These are phyloP conservation scores for Cristatella mucedo DNA, from an alignment of 2,888 invertebrate genomes.

Conservation along the genomic window DNA sequence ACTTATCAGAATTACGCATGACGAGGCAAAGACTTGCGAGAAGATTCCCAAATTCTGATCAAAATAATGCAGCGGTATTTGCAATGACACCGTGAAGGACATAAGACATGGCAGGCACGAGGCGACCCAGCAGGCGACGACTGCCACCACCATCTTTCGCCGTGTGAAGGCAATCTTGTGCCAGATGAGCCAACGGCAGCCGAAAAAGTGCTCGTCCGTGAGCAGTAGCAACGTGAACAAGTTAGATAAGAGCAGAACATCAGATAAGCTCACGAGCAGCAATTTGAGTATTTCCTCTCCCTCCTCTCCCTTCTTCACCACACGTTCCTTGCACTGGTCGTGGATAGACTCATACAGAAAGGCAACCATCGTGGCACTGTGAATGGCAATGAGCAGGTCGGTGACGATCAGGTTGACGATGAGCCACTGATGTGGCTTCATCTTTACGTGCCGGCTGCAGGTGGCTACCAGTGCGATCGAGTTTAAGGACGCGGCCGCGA, in stretches of 20 bases:
- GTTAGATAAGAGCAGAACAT: slow-evolving; percentile 2
- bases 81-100: too few species aligned
- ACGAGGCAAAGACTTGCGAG: background rate
- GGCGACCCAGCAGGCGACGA: background rate
- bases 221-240: slow-evolving; percentile 3
- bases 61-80: too few species aligned
- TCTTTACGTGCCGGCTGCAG: background rate
- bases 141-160: background rate
- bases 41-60: too few species aligned
- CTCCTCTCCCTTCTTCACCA: too few species aligned
- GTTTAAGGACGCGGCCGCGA: slow-evolving; percentile 1
- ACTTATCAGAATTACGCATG: background rate
- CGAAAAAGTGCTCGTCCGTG: slow-evolving; percentile 1
- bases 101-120: background rate
- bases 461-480: background rate
- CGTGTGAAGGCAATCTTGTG: slow-evolving; percentile 1
- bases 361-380: background rate
- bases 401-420: slow-evolving; percentile 6
- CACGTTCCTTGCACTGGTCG: too few species aligned
- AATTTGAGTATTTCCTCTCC: too few species aligned
- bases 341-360: too few species aligned
- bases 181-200: slow-evolving; percentile 1
- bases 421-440: slow-evolving; percentile 5
- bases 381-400: slow-evolving; percentile 2
- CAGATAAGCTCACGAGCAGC: background rate